phyloP scores from a whole-genome alignment of 2,888 invertebrate species.

The Drosophila maculinotata region DNA sequence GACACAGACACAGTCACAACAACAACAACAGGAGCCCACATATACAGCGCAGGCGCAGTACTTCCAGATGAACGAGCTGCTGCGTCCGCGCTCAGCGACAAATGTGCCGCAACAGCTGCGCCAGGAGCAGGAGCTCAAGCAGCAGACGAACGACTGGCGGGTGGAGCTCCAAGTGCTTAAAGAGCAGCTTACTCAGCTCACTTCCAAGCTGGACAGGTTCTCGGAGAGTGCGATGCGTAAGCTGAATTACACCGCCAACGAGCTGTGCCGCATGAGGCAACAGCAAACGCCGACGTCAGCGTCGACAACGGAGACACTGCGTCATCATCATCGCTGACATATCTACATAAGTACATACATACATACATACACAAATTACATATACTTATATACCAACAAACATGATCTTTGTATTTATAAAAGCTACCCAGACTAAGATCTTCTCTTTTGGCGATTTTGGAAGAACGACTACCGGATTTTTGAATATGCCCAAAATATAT shows the following conservation, averaged over 20 bases:
- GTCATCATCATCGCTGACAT: constrained; percentile 58
- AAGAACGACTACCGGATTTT: too few species aligned
- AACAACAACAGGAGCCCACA: constrained; percentile 9
- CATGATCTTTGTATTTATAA: neutral
- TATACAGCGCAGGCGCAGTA: constrained; percentile 27
- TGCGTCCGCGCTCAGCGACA: constrained; percentile 82
- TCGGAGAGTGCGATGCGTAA: constrained; percentile 77
- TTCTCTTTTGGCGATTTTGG: too few species aligned
- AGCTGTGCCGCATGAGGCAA: constrained; percentile 79
- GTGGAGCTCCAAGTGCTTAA: constrained; percentile 76
- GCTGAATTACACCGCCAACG: constrained; percentile 78
- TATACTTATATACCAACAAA: constrained; percentile 4
- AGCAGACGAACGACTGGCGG: constrained; percentile 75
- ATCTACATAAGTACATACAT: neutral
- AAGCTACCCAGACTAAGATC: too few species aligned
- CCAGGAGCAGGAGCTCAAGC: constrained; percentile 70
- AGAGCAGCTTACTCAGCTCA: constrained; percentile 72
- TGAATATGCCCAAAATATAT: too few species aligned
- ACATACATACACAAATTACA: neutral
- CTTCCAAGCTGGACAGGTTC: constrained; percentile 79
- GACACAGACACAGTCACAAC: constrained; percentile 10
- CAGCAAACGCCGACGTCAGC: constrained; percentile 46
- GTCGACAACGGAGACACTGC: constrained; percentile 39
- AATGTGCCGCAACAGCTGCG: constrained; percentile 80
- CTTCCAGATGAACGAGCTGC: constrained; percentile 69